Evolutionary conservation across 2,113 vertebrate species (phyloP).

Genomic region (Tenrec ecaudatus): DNA sequence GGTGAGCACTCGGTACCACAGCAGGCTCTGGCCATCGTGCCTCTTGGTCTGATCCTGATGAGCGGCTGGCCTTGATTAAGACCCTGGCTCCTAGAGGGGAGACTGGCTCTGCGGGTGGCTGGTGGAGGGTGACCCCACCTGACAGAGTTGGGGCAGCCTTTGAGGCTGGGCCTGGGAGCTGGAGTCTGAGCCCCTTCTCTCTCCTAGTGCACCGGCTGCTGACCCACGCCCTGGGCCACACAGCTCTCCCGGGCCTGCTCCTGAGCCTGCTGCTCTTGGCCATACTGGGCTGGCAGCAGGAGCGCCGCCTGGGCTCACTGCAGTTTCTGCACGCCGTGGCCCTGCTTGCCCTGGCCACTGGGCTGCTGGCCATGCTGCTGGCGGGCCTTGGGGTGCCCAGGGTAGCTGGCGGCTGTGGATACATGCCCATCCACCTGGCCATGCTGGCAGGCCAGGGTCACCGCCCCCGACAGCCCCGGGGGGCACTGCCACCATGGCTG

Average conservation of each 20-base stretch:
- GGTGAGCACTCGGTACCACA: background rate
- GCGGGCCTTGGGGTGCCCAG: conserved; percentile 84
- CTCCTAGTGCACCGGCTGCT: conserved; percentile 86
- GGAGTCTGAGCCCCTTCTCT: conserved; percentile 40
- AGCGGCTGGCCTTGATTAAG: background rate
- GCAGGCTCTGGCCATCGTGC: too few relatives aligned
- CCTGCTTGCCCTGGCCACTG: conserved; percentile 84
- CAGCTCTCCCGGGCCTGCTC: conserved; percentile 87
- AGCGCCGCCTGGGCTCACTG: conserved; percentile 89
- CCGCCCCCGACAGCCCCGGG: conserved; percentile 76
- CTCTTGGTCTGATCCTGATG: background rate
- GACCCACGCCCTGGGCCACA: conserved; percentile 89
- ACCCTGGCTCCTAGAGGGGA: background rate
- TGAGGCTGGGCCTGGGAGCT: background rate
- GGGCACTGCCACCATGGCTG: conserved; percentile 84
- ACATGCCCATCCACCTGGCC: conserved; percentile 89
- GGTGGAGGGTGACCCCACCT: background rate
- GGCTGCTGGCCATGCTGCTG: conserved; percentile 88
- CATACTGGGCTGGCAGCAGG: conserved; percentile 87
- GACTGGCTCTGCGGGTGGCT: background rate
- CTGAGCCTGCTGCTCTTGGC: conserved; percentile 87
- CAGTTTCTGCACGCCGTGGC: conserved; percentile 87
- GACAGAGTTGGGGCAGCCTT: too few relatives aligned
- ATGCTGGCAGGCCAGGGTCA: conserved; percentile 89
- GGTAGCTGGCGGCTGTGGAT: conserved; percentile 87